A percentile compares a stretch with the other conserved stretches of the same genome.
Conservation (phyloP, 2,797 vertebrate species). For the Hoplostethus mediterraneus region DNA sequence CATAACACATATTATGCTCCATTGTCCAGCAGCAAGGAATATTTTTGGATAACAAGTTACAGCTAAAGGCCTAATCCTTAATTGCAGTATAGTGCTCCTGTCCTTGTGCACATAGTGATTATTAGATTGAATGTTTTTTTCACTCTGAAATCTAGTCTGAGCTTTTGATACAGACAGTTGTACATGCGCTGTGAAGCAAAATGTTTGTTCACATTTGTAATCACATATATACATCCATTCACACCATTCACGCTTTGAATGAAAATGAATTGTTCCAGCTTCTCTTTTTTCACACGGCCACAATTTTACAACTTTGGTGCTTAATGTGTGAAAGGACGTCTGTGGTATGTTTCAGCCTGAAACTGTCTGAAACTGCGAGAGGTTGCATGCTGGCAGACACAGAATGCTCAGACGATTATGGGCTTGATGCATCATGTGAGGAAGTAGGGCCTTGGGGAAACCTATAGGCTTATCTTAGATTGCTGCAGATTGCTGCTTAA, state of each 20-base stretch:
- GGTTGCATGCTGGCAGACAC: slow-evolving; percentile 29
- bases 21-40: no score
- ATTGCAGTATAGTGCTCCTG: no score
- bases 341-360: neutral
- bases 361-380: neutral
- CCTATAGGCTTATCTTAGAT: slow-evolving; percentile 28
- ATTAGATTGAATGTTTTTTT: no score
- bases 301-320: neutral
- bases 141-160: no score
- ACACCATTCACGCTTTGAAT: neutral
- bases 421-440: slow-evolving; percentile 62
- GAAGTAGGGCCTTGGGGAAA: slow-evolving; percentile 44
- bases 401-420: slow-evolving; percentile 48
- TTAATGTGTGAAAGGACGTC: neutral
- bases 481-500: slow-evolving; percentile 52
- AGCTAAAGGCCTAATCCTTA: no score
- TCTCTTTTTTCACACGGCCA: neutral
- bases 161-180: no score
- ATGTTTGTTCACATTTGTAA: no score
- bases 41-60: no score
- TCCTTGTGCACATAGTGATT: no score
- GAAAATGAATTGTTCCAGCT: neutral
- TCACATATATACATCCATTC: neutral
- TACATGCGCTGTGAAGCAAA: no score
- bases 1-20: no score